Base-by-base conservation (phyloP, 2,113 vertebrate genomes). In the Antennarius striatus region DNA sequence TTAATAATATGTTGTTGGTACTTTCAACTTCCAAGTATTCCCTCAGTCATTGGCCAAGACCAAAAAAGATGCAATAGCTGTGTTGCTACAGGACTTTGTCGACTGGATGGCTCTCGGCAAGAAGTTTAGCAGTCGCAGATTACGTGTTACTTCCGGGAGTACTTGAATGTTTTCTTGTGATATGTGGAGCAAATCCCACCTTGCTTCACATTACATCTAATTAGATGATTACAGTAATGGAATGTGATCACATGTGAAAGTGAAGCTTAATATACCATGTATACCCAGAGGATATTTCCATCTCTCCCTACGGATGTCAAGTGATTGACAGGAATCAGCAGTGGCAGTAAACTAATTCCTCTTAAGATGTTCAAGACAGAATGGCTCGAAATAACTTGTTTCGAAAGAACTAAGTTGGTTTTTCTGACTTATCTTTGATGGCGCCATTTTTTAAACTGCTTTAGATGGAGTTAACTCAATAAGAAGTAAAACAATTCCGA, bases 261-360 rank as follows among this genome's bases (percentile, higher is more conserved):
- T 22, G 16, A 58, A 43, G 40, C 22, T 61, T 17, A 53, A 58
- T 29, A 29, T 57, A 57, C 30, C 45, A 47, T 46, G 50, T 30
- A 42, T 55, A 30, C 52, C 49, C 55, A 32, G 29, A 64, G 47
- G 54, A 51, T 29, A 56, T 78, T 67, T 55, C 10, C 1, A 42
- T 65, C 56, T 63, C 66, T 56, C 70, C 73, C 70, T 50, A 6
- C 8, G 66, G 63, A 61, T 55, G 58, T 74, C 59, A 43, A 49
- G 17, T 76, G 75, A 71, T 68, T 71, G 59, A 77, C 83, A 66
- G 70, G 3, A 17, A 71, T 56, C 62, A 29, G 13, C n/a, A 17
- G 10, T 7, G 10, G 7, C 12, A 40, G 49, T 16, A 43, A 47
- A 54, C 53, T 1, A 22, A 64, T 10, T 40, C 30, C 22, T 8